A percentile compares a stretch with the other conserved stretches of the same genome.
These are phyloP conservation scores for Dolomedes plantarius DNA, from an alignment of 2,888 invertebrate genomes.

Conservation along the genomic window DNA sequence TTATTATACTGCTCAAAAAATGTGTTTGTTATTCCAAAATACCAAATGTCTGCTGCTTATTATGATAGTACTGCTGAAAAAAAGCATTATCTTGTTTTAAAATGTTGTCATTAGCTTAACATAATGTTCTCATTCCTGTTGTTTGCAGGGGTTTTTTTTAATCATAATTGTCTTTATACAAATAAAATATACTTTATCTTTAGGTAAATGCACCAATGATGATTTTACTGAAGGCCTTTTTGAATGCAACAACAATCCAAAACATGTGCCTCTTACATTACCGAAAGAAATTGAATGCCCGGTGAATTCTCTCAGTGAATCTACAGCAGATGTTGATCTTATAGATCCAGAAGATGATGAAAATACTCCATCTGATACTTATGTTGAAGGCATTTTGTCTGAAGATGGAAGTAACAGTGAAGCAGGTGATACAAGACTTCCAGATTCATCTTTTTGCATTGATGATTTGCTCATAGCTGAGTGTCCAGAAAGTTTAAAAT, in stretches of 20 bases:
- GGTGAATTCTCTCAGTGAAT: neutral
- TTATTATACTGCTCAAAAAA: too few relatives aligned
- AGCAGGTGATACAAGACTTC: constrained; percentile 2
- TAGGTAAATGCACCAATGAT: neutral
- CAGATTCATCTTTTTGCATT: constrained; percentile 14
- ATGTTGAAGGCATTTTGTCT: constrained; percentile 10
- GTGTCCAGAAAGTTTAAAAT: constrained; percentile 36
- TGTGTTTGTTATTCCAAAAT: too few relatives aligned
- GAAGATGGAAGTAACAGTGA: constrained; percentile 28
- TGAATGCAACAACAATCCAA: neutral
- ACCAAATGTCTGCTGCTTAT: too few relatives aligned
- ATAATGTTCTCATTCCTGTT: too few relatives aligned
- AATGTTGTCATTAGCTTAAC: too few relatives aligned
- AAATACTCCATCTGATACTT: constrained; percentile 29
- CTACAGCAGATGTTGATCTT: constrained; percentile 31
- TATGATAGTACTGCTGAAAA: too few relatives aligned
- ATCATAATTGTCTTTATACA: too few relatives aligned
- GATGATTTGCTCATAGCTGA: constrained; percentile 30
- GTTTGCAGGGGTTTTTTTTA: too few relatives aligned
- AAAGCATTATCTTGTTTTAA: too few relatives aligned
- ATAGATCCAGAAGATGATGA: constrained; percentile 45
- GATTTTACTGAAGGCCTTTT: neutral
- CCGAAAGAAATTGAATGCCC: neutral
- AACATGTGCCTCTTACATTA: neutral
- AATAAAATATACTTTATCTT: too few relatives aligned